These are phyloP conservation scores for Clarias batrachus DNA, from an alignment of 2,113 vertebrate species.

Conservation along the genomic window DNA sequence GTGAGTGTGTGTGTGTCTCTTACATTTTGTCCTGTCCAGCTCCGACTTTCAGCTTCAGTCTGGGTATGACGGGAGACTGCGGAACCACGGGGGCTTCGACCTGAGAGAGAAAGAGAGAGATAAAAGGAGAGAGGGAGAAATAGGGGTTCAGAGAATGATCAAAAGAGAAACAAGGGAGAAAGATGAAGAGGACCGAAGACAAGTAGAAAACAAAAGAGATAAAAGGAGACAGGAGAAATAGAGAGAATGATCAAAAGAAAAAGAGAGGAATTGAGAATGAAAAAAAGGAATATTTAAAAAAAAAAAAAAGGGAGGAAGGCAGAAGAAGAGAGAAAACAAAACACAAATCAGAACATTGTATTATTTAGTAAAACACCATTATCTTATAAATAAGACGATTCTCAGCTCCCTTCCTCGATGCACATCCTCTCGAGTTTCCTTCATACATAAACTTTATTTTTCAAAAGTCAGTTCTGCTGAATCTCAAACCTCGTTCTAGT, in stretches of 20 bases:
- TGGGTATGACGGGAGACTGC: slow-evolving; percentile 93
- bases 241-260: background rate
- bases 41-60: slow-evolving; percentile 91
- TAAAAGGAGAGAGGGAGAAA: background rate
- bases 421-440: background rate
- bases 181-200: background rate
- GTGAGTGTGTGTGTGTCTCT: slow-evolving; percentile 63
- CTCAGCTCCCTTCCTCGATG: background rate
- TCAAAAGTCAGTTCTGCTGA: background rate
- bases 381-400: background rate
- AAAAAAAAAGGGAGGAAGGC: background rate
- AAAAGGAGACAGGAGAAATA: background rate
- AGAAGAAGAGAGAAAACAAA: slow-evolving; percentile 13
- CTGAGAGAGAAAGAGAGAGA: slow-evolving; percentile 65
- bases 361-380: background rate
- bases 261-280: background rate
- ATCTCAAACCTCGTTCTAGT: background rate
- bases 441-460: background rate
- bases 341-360: background rate
- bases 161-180: background rate
- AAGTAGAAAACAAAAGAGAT: background rate
- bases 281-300: background rate
- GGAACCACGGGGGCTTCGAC: slow-evolving; percentile 79
- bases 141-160: background rate
- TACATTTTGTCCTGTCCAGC: slow-evolving; percentile 98